Percentiles rank a stretch among this genome's conserved stretches.
These are phyloP conservation scores for Carassius carassius DNA, from an alignment of 2,113 vertebrate species.

Conservation along the genomic window DNA sequence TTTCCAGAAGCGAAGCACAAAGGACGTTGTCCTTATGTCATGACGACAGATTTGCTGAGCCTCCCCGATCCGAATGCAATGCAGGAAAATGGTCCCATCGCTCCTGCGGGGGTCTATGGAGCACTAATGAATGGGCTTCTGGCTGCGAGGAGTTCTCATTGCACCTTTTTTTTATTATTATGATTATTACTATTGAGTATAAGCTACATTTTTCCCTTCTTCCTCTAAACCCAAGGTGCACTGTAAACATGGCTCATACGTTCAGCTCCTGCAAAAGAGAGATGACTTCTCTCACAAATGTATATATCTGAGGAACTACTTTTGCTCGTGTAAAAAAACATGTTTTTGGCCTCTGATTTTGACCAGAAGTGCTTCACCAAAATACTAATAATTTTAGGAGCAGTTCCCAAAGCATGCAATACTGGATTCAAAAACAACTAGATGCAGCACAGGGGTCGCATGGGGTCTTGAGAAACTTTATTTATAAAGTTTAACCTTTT, in stretches of 20 bases:
- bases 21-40: constrained; percentile 63
- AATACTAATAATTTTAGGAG: constrained; percentile 11
- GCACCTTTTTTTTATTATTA: constrained; percentile 61
- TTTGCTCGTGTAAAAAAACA: neutral
- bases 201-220: constrained; percentile 53
- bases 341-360: constrained; percentile 18
- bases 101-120: constrained; percentile 53
- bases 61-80: constrained; percentile 53
- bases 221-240: constrained; percentile 53
- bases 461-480: neutral
- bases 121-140: constrained; percentile 58
- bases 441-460: neutral
- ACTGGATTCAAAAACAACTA: constrained; percentile 4
- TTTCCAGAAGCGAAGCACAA: constrained; percentile 57
- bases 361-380: constrained; percentile 6
- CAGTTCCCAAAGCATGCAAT: neutral
- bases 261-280: constrained; percentile 32
- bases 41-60: constrained; percentile 61
- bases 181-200: constrained; percentile 60
- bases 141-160: constrained; percentile 54
- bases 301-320: constrained; percentile 34
- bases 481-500: neutral
- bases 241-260: constrained; percentile 56
- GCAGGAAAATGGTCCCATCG: constrained; percentile 59
- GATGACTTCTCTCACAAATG: constrained; percentile 41